Base-by-base conservation (phyloP, 2,888 invertebrate species). In the Cheilosia pagana region DNA sequence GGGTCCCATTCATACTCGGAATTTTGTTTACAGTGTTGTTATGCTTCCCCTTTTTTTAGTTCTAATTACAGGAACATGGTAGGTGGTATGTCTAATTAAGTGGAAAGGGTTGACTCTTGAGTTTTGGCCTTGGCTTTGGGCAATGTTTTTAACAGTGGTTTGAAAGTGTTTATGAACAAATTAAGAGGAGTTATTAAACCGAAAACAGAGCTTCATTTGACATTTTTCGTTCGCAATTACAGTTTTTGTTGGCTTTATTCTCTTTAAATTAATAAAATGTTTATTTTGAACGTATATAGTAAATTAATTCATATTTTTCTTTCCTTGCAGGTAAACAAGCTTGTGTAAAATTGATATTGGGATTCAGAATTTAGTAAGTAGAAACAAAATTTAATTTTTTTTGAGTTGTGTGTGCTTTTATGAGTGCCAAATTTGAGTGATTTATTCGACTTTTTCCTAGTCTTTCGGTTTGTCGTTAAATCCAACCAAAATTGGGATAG, bases 121-220 rank as follows among this genome's bases (percentile, higher is more conserved):
- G 12, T 16, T n/a, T 65, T 79, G 59, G 65, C 59, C 62, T 77
- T 71, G 68, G 25, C 25, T 39, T 23, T 39, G 53, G 60, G 3
- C 41, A 60, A 28, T 60, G 1, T 28, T 28, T 7, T 8, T 28
- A 28, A 28, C 8, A 23, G 5, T 3, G 23, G 31, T 7, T 57
- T 16, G 28, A 41, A 41, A 57, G 59, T 60, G 57, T 28, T 41
- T 52, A 28, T 3, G 1, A 21, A 52, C 19, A 50, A 60, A 60
- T 60, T 50, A 16, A 8, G 0, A 16, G 16, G 1, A n/a, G 16
- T 2, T 1, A 1, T 8, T 28, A 28, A 28, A 8, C 2, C n/a
- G 3, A 16, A 16, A 8, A 8, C 16, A 45, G 16, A n/a, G 16
- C 16, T n/a, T 45, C 8, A 3, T 3, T 6, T 45, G 5, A 7